Evolutionary conservation across 2,888 invertebrate genomes (phyloP).

Genomic region (Nipponacmea schrenckii): DNA sequence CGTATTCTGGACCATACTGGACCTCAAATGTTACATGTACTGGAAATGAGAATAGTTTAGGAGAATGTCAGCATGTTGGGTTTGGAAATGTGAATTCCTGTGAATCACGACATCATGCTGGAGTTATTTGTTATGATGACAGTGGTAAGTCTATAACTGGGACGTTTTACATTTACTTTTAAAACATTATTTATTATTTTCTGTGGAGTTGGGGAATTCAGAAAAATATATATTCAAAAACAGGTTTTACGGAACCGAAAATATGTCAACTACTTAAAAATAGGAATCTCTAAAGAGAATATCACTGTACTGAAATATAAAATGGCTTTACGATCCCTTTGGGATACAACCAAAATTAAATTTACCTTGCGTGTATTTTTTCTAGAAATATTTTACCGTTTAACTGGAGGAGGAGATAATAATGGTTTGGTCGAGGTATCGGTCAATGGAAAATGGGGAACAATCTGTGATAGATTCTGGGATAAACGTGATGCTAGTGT

Average conservation of each 20-base stretch:
- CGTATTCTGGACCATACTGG: conserved; percentile 71
- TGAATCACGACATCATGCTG: conserved; percentile 44
- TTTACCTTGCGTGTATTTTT: background rate
- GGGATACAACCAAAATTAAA: too few relatives aligned
- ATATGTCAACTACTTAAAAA: too few relatives aligned
- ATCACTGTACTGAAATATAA: too few relatives aligned
- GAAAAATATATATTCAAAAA: too few relatives aligned
- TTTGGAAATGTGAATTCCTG: conserved; percentile 49
- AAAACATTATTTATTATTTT: too few relatives aligned
- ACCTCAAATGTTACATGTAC: conserved; percentile 68
- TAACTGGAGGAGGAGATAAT: conserved; percentile 41
- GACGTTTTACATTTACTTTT: too few relatives aligned
- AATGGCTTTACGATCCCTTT: too few relatives aligned
- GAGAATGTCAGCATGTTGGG: conserved; percentile 41
- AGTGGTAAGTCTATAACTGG: conserved; percentile 34
- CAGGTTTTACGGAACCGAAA: too few relatives aligned
- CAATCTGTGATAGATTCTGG: conserved; percentile 80
- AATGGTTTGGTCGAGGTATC: conserved; percentile 74
- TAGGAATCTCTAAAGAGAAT: too few relatives aligned
- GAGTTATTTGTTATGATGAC: conserved; percentile 49
- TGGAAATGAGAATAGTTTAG: conserved; percentile 43
- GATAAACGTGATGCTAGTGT: conserved; percentile 78
- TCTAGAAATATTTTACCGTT: conserved; percentile 41
- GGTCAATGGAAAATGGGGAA: conserved; percentile 77
- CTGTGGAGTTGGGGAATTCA: too few relatives aligned